Evolutionary conservation across 2,797 vertebrate species (phyloP), one percentile per base, ranked within the genome.

Genomic region (Sebastes steindachneri): DNA sequence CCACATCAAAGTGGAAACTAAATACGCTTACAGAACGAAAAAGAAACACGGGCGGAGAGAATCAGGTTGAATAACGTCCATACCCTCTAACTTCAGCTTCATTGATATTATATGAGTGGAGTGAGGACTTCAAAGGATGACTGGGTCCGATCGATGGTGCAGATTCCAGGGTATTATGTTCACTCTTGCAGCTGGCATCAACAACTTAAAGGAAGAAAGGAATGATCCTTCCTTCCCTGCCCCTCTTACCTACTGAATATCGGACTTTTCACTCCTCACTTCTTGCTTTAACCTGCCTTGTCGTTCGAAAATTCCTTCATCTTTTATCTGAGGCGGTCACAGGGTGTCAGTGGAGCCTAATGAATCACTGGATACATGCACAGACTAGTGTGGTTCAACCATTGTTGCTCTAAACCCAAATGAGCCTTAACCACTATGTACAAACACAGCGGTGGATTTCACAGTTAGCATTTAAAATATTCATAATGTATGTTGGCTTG

Each of bases 401-500:
- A 55, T 12, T 75, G 74, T 72, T 85, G 70, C 85, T 78, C 62
- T 68, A 28, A 76, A 58, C 51, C 59, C 48, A 19, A 88, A 89
- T 77, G 21, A 83, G 66, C 80, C 82, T 77, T 76, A 77, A 85
- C 76, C 81, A 48, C 74, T 75, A 79, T 82, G 81, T 83, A 75
- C 83, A 88, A 91, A 91, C 84, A 84, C 71, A 74, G 85, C 85
- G 73, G 78, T 87, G 77, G 86, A 83, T 92, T 92, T 91, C 75
- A 76, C 75, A 89, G 58, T 85, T 63, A 57, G 31, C 77, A 80
- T 92, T 83, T 91, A 54, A 94, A 94, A 93, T 91, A 95, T 94
- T 91, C 86, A 92, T 7, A 57, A 19, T 33, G 5, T 10, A 25
- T 14, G 25, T 10, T 51, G 5, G 53, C 25, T 66, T n/a, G 23